A percentile compares a stretch with the other conserved stretches of the same genome.
Conservation (phyloP, 2,797 vertebrate genomes). For the Macrochelys suwanniensis region DNA sequence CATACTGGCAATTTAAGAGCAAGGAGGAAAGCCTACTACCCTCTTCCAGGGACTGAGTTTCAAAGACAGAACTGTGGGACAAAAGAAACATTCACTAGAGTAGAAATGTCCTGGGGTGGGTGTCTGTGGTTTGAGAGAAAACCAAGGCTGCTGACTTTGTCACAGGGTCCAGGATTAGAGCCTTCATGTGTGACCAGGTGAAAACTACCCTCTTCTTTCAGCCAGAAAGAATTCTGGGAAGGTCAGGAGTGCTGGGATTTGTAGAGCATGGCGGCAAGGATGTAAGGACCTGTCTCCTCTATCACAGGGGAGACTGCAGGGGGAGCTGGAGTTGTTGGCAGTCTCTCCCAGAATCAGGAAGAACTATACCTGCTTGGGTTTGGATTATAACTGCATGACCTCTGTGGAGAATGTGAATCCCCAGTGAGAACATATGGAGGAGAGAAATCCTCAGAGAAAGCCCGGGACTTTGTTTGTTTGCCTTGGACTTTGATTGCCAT, state of each 20-base stretch:
- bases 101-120: not conserved
- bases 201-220: not conserved
- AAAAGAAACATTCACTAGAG: not conserved
- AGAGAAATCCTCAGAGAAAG: slow-evolving; percentile 9
- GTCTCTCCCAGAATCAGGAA: not conserved
- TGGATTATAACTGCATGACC: not conserved
- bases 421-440: not conserved
- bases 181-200: not conserved
- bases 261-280: not conserved
- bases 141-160: not conserved
- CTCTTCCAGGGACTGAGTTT: not conserved
- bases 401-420: not conserved
- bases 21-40: not conserved
- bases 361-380: not conserved
- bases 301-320: not conserved
- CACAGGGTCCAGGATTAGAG: not conserved
- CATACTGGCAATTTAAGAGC: not conserved
- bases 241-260: not conserved
- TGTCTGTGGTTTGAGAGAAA: accelerated
- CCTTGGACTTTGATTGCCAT: not conserved
- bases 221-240: not conserved
- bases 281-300: not conserved
- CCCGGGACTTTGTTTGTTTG: not conserved
- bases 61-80: not conserved
- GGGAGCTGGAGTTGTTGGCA: not conserved